These are phyloP conservation scores for Chironomus riparius DNA, from an alignment of 2,888 invertebrate species.

Conservation along the genomic window DNA sequence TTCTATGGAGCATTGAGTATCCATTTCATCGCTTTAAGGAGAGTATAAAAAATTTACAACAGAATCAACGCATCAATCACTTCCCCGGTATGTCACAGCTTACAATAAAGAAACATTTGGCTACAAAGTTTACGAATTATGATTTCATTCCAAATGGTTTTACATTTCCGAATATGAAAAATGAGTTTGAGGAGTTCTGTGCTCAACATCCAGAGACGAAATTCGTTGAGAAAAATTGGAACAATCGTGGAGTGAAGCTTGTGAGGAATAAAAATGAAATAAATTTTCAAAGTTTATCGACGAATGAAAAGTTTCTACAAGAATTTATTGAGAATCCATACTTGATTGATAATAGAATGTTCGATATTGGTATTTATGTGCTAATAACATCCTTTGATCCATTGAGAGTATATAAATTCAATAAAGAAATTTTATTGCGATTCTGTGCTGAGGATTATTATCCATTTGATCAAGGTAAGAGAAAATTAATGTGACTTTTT, in stretches of 20 bases:
- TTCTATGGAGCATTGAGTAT: neutral
- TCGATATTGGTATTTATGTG: neutral
- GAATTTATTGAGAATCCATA: neutral
- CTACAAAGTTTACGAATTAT: neutral
- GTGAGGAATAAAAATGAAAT: neutral
- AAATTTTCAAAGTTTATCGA: neutral
- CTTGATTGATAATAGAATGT: neutral
- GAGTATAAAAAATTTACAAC: neutral
- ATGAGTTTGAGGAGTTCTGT: neutral
- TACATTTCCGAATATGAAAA: neutral
- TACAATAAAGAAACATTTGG: neutral
- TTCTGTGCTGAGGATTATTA: neutral
- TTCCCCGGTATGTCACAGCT: neutral
- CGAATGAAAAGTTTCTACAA: neutral
- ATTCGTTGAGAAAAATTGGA: neutral
- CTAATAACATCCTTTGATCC: neutral
- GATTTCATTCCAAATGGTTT: neutral
- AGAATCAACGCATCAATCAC: slow-evolving; percentile 1
- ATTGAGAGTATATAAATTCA: neutral
- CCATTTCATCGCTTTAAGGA: neutral
- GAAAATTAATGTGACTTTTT: neutral
- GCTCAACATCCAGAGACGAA: neutral
- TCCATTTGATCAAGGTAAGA: neutral
- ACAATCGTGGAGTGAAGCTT: neutral
- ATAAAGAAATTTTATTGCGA: neutral